Percentiles rank a stretch among this genome's conserved stretches.
Conservation (phyloP, 2,113 vertebrate genomes). For the Equus quagga region DNA sequence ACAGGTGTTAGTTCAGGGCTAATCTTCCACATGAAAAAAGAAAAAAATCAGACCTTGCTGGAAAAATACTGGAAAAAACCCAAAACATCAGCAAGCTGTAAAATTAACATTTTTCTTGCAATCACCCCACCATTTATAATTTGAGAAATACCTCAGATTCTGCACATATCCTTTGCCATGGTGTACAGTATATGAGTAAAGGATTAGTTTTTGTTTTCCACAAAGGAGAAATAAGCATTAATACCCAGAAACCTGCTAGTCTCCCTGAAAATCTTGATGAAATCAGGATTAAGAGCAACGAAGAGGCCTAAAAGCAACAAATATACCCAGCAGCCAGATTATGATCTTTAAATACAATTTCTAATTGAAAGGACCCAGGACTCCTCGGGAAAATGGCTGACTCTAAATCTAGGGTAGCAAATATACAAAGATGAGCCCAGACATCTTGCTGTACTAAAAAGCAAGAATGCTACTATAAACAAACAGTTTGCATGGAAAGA, state of each 20-base stretch:
- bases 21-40: too few species aligned
- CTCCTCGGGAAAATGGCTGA: background rate
- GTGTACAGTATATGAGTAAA: background rate
- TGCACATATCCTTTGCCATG: background rate
- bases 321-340: background rate
- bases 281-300: background rate
- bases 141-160: background rate
- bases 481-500: background rate
- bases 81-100: background rate
- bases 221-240: conserved; percentile 2
- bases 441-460: background rate
- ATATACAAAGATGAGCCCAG: background rate
- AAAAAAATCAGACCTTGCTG: background rate
- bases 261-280: conserved; percentile 19
- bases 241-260: background rate
- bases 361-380: conserved; percentile 27
- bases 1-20: too few species aligned
- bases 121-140: background rate
- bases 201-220: background rate
- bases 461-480: background rate
- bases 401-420: background rate
- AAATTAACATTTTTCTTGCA: background rate
- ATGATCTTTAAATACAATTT: background rate
- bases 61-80: background rate
- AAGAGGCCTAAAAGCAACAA: background rate